Percentiles rank a stretch among this genome's conserved stretches.
phyloP scores from a whole-genome alignment of 92 coral and sea anemone genomes.

The Parazoanthus swiftii region DNA sequence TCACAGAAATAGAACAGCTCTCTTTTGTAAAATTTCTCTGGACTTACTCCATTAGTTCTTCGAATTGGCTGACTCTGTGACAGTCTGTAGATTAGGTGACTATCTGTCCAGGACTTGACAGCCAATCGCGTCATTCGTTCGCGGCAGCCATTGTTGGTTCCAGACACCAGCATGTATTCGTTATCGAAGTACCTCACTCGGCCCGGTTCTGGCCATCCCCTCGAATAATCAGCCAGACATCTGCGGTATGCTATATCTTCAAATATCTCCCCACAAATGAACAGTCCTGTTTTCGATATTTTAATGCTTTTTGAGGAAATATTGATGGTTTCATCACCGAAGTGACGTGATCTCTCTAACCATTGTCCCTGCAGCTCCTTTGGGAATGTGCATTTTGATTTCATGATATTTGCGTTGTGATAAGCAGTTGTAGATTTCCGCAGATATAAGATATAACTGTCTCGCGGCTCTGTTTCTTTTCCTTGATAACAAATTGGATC shows the following conservation, averaged over 20 bases:
- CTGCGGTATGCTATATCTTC: slow-evolving; percentile 22
- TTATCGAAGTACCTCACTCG: slow-evolving; percentile 52
- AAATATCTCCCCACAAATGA: slow-evolving; percentile 9
- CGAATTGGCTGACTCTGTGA: slow-evolving; percentile 71
- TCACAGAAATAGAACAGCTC: slow-evolving; percentile 60
- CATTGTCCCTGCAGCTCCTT: slow-evolving; percentile 10
- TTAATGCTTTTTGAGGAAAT: slow-evolving; percentile 9
- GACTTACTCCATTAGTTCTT: slow-evolving; percentile 15
- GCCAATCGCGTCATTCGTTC: slow-evolving; percentile 71
- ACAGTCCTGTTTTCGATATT: slow-evolving; percentile 8
- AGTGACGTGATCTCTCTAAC: slow-evolving; percentile 8
- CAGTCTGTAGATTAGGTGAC: slow-evolving; percentile 59
- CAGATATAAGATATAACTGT: slow-evolving; percentile 1
- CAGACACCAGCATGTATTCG: slow-evolving; percentile 63
- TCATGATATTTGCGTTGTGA: slow-evolving; percentile 14
- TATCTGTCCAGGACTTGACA: slow-evolving; percentile 48
- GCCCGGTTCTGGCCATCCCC: slow-evolving; percentile 69
- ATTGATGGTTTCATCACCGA: slow-evolving; percentile 16
- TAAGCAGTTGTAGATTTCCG: slow-evolving; percentile 16
- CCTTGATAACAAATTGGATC: slow-evolving; percentile 56
- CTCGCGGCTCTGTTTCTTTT: neutral
- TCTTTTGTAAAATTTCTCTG: slow-evolving; percentile 48
- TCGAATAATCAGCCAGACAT: slow-evolving; percentile 25
- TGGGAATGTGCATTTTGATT: slow-evolving; percentile 16
- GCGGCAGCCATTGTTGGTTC: slow-evolving; percentile 68